Evolutionary conservation across 1,140 invertebrate species (phyloP).

Genomic region (Globodera ellingtonae): DNA sequence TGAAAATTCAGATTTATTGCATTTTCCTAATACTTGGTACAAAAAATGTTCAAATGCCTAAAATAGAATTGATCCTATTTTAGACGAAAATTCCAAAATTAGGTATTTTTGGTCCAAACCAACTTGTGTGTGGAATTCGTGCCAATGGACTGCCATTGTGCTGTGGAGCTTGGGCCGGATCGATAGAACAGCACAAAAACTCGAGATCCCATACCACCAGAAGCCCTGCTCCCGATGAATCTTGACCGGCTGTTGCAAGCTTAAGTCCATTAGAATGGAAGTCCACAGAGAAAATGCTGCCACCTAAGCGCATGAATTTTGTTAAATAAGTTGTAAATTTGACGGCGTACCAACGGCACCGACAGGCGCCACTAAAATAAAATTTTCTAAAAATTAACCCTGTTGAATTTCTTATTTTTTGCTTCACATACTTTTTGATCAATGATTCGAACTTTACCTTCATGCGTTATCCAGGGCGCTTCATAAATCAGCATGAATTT

Average conservation of each 20-base stretch:
- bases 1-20: neutral
- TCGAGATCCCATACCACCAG: conserved; percentile 32
- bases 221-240: conserved; percentile 26
- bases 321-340: neutral
- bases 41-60: neutral
- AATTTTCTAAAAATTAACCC: neutral
- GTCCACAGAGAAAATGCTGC: conserved; percentile 30
- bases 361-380: neutral
- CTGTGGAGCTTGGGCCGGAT: neutral
- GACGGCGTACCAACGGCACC: no score
- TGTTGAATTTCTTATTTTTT: neutral
- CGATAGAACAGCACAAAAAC: conserved; percentile 1
- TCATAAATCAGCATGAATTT: conserved; percentile 29
- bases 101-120: neutral
- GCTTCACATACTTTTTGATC: neutral
- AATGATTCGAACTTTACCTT: conserved; percentile 1
- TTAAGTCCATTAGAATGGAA: conserved; percentile 27
- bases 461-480: conserved; percentile 35
- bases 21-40: neutral
- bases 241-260: conserved; percentile 32
- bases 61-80: neutral
- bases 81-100: neutral
- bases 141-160: conserved; percentile 19
- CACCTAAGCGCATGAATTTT: conserved; percentile 10
- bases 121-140: conserved; percentile 34